Evolutionary conservation across 2,797 vertebrate species (phyloP).

Genomic region (Manis javanica): DNA sequence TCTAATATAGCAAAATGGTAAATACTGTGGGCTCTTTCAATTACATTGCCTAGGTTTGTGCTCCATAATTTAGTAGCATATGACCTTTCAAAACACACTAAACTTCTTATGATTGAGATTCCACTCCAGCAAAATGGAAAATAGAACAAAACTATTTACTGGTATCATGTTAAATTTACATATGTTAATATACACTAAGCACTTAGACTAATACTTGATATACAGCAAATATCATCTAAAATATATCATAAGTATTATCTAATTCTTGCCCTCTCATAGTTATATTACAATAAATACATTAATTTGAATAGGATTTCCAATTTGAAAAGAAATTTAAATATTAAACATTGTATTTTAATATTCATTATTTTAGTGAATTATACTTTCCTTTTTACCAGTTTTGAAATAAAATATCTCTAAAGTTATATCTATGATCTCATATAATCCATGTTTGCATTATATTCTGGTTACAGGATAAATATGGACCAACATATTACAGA

Average conservation of each 20-base stretch:
- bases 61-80: neutral
- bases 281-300: neutral
- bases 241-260: neutral
- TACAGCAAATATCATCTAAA: neutral
- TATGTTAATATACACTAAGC: neutral
- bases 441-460: neutral
- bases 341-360: neutral
- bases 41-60: neutral
- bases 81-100: neutral
- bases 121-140: neutral
- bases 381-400: neutral
- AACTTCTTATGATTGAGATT: neutral
- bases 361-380: neutral
- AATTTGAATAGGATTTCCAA: neutral
- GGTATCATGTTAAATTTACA: neutral
- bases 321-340: neutral
- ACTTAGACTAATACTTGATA: neutral
- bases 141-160: neutral
- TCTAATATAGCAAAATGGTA: neutral
- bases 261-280: neutral
- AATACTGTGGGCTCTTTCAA: neutral
- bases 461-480: neutral
- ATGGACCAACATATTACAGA: neutral
- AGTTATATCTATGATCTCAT: neutral
- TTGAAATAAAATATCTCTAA: neutral